Base-by-base conservation (phyloP, 1,140 invertebrate species). In the Matsumurasca onukii region DNA sequence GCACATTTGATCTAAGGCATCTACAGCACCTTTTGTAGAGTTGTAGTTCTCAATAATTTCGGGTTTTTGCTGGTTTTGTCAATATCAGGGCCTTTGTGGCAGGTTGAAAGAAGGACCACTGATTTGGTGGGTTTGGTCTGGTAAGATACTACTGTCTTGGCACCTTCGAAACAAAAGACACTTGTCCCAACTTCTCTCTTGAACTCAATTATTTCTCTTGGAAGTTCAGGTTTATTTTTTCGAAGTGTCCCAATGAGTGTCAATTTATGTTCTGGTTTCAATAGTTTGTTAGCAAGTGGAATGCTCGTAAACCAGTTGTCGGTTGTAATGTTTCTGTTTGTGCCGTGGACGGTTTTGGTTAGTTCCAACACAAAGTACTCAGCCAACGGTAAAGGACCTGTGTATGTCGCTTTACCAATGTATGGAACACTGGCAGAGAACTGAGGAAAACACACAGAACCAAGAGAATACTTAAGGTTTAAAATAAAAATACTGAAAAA, bases 261-360 rank as follows among this genome's bases (percentile, higher is more conserved):
- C 27, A 69, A 22, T 55, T 68, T 63, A 15, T 69, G 45, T 27
- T 71, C 68, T 34, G 77, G 69, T 68, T 80, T 71, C 66, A 77
- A 62, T 31, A 68, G 20, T 68, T 70, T 63, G n/a, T n/a, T n/a
- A 3, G 73, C 70, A 34, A 79, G 52, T 27, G 74, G 74, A 45
- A 80, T 62, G 3, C 72, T 75, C 3, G 78, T 79, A 72, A 79
- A 81, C 76, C 77, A 81, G 45, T 81, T 80, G 65, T 81, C 79
- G 49, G 74, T 74, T 2, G 77, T 82, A 0, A 82, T 67, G 52
- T 80, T 79, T 13, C 76, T 66, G 51, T 79, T 77, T 9, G 71
- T 71, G 20, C 64, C 55, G 25, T 65, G 31, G 17, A 71, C 22
- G 22, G 70, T 34, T 64, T 45, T 17, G n/a, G 67, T 45, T 48